phyloP scores from a whole-genome alignment of 2,113 vertebrate genomes.

The Malurus melanocephalus region DNA sequence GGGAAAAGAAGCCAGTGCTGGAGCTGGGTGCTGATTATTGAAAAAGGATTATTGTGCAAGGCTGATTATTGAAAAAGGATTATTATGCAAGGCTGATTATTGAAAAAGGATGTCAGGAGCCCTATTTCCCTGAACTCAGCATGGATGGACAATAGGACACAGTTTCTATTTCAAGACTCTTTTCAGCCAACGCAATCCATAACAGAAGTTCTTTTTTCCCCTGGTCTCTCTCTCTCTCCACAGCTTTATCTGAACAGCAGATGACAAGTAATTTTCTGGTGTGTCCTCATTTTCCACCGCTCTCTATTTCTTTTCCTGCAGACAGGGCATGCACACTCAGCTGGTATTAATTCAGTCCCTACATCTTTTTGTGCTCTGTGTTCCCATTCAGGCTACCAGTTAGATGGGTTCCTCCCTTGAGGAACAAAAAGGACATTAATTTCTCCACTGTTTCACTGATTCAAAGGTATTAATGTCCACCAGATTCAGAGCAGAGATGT shows the following conservation, averaged over 20 bases:
- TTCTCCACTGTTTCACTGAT: not conserved
- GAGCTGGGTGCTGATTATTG: not conserved
- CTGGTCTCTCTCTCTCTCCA: not conserved
- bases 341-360: slow-evolving; percentile 5
- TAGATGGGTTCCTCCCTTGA: not conserved
- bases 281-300: slow-evolving; percentile 33
- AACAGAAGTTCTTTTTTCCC: not conserved
- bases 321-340: not conserved
- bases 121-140: slow-evolving; percentile 24
- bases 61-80: not conserved
- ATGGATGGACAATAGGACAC: not conserved
- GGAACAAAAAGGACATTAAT: slow-evolving; percentile 14
- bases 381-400: slow-evolving; percentile 8
- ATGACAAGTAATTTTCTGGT: slow-evolving; percentile 43
- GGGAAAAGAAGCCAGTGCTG: not conserved
- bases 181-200: slow-evolving; percentile 21
- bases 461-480: not conserved
- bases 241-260: slow-evolving; percentile 23
- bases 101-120: slow-evolving; percentile 1
- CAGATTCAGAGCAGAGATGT: not conserved
- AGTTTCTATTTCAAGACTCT: slow-evolving; percentile 43
- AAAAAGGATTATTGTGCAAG: not conserved
- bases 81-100: not conserved
- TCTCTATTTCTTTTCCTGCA: slow-evolving; percentile 1
- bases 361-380: not conserved